Conservation (phyloP, 2,797 vertebrate genomes). For the Anguilla anguilla region DNA sequence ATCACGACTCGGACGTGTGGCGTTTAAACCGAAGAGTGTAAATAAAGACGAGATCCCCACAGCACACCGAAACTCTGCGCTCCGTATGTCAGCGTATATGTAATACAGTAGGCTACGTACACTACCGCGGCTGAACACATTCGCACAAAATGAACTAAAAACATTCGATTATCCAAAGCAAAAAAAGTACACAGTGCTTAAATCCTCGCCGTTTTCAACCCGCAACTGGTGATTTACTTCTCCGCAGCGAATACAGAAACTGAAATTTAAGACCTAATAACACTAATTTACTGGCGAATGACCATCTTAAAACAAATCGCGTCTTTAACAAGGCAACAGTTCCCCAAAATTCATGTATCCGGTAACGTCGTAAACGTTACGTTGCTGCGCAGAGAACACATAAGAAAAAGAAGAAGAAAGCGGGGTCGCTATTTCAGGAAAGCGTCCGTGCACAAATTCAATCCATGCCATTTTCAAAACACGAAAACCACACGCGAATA, state of each 20-base stretch:
- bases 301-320: neutral
- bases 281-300: neutral
- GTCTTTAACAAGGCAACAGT: neutral
- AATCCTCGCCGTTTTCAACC: neutral
- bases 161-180: neutral
- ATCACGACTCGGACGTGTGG: neutral
- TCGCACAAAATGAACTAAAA: neutral
- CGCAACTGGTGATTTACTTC: neutral
- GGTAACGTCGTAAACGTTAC: neutral
- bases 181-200: neutral
- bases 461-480: neutral
- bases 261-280: neutral
- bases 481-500: neutral
- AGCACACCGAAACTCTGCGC: neutral
- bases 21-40: neutral
- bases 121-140: neutral
- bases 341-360: neutral
- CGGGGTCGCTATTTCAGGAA: neutral
- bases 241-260: neutral
- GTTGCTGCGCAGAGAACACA: no score
- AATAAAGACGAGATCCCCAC: neutral
- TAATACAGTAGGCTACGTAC: neutral
- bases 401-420: neutral
- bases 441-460: neutral
- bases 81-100: neutral